phyloP scores from a whole-genome alignment of 1,140 invertebrate species.

The Achatina immaculata region DNA sequence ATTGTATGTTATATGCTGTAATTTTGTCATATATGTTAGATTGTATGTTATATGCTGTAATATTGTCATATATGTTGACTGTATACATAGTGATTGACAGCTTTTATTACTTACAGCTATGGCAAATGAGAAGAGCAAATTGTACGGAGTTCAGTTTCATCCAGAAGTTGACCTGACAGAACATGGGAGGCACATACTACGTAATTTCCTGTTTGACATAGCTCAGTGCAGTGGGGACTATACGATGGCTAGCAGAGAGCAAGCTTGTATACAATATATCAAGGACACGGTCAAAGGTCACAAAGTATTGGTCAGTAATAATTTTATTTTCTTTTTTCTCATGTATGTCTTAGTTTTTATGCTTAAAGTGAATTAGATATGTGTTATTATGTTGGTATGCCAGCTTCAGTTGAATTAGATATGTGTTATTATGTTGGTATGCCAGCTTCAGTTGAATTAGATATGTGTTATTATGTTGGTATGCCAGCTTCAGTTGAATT shows the following conservation, averaged over 20 bases:
- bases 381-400: no score
- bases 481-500: no score
- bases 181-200: constrained; percentile 91
- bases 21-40: no score
- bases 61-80: no score
- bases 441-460: no score
- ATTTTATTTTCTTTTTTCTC: not conserved
- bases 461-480: no score
- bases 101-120: constrained; percentile 77
- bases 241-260: constrained; percentile 88
- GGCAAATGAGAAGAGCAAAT: constrained; percentile 87
- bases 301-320: constrained; percentile 89
- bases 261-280: constrained; percentile 95
- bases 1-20: no score
- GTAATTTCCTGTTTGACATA: constrained; percentile 95
- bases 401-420: no score
- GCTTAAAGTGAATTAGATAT: no score
- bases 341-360: not conserved
- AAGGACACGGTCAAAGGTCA: constrained; percentile 88
- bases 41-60: no score
- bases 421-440: no score
- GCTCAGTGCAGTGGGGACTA: constrained; percentile 87
- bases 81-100: not conserved
- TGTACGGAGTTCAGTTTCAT: constrained; percentile 99
- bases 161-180: constrained; percentile 88